Evolutionary conservation across 92 coral and sea anemone genomes (phyloP).

Genomic region (Parazoanthus atlanticus): DNA sequence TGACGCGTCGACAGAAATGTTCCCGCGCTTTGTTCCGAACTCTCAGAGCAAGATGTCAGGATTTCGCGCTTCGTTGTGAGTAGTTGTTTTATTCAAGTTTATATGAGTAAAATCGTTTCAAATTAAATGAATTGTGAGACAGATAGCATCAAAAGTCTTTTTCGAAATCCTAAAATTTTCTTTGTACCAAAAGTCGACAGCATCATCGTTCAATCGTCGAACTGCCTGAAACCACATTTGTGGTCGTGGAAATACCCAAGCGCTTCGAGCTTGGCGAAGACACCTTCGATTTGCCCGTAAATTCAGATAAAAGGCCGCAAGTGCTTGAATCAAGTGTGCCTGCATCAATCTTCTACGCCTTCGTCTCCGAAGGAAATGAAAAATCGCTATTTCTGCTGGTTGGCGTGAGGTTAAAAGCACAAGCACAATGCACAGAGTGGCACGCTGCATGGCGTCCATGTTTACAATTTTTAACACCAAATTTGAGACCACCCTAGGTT

Average conservation of each 20-base stretch:
- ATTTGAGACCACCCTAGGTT: constrained; percentile 19
- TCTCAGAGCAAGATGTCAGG: constrained; percentile 2
- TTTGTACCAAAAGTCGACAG: constrained; percentile 51
- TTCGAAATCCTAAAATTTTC: constrained; percentile 50
- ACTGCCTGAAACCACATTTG: constrained; percentile 52
- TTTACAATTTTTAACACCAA: constrained; percentile 18
- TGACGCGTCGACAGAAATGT: constrained; percentile 21
- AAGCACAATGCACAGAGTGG: neutral
- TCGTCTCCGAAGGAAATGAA: constrained; percentile 47
- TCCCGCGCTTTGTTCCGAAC: constrained; percentile 2
- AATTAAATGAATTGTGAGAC: neutral
- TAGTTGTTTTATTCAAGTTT: constrained; percentile 21
- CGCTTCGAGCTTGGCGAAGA: constrained; percentile 40
- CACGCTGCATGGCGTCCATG: constrained; percentile 36
- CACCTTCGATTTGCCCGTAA: constrained; percentile 41
- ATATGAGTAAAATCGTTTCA: constrained; percentile 1
- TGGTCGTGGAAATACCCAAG: constrained; percentile 51
- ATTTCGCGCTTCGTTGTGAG: constrained; percentile 45
- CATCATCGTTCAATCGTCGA: constrained; percentile 42
- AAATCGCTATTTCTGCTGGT: neutral
- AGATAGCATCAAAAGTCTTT: constrained; percentile 37
- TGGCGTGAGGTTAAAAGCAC: neutral
- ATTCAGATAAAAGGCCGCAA: constrained; percentile 43
- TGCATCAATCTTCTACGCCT: constrained; percentile 45
- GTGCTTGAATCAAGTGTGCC: constrained; percentile 34